Evolutionary conservation across 2,113 vertebrate species (phyloP).

Genomic region (Vicugna pacos): DNA sequence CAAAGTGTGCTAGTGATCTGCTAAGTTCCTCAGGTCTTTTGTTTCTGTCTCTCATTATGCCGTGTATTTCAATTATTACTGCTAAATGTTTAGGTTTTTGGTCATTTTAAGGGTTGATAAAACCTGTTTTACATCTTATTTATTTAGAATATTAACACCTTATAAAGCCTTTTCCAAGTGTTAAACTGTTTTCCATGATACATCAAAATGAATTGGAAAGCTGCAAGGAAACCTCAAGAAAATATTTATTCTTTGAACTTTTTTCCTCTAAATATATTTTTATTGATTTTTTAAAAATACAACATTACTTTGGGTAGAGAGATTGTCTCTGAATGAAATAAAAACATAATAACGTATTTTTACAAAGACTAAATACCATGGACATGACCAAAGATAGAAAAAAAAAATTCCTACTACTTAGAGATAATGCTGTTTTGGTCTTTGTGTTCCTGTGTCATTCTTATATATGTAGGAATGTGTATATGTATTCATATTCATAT

Average conservation of each 20-base stretch:
- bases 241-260: background rate
- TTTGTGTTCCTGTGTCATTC: background rate
- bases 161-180: conserved; percentile 31
- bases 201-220: conserved; percentile 12
- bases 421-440: background rate
- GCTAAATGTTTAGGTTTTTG: background rate
- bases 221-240: conserved; percentile 9
- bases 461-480: background rate
- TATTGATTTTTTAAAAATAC: conserved; percentile 5
- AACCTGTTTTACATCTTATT: background rate
- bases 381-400: background rate
- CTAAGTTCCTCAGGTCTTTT: background rate
- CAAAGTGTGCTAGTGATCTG: background rate
- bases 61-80: background rate
- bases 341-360: background rate
- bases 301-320: background rate
- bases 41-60: background rate
- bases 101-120: background rate
- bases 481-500: background rate
- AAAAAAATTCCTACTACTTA: conserved; percentile 6
- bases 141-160: background rate
- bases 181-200: background rate
- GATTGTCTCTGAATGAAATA: background rate
- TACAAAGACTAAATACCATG: background rate
- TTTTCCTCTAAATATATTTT: background rate